Evolutionary conservation across 1,140 invertebrate genomes (phyloP).

Genomic region (Parasteatoda tepidariorum): DNA sequence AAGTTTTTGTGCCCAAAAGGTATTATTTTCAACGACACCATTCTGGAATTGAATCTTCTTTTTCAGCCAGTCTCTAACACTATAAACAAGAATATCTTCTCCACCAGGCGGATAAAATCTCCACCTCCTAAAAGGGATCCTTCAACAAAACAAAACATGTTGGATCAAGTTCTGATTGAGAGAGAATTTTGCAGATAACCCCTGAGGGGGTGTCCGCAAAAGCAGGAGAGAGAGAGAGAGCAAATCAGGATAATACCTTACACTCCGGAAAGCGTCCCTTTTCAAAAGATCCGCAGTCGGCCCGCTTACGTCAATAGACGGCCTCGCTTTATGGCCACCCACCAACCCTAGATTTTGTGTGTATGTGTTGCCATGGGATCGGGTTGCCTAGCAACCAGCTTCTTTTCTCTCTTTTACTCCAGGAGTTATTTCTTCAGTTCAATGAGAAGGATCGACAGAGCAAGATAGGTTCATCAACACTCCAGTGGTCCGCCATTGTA

Average conservation of each 20-base stretch:
- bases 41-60: too few species aligned
- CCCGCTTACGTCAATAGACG: conserved; percentile 56
- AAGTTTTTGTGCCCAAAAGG: too few species aligned
- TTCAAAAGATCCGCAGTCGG: conserved; percentile 35
- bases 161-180: too few species aligned
- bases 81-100: too few species aligned
- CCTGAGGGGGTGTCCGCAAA: conserved; percentile 31
- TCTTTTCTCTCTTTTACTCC: not conserved
- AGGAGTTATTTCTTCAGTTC: conserved; percentile 38
- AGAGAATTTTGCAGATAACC: conserved; percentile 25
- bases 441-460: conserved; percentile 48
- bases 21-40: too few species aligned
- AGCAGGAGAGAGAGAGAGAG: conserved; percentile 46
- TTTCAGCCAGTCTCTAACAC: too few species aligned
- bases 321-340: conserved; percentile 41
- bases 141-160: too few species aligned
- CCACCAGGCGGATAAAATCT: too few species aligned
- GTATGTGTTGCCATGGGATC: conserved; percentile 6
- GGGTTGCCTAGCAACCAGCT: conserved; percentile 32
- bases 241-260: conserved; percentile 59
- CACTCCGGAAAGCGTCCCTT: conserved; percentile 42
- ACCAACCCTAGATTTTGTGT: not conserved
- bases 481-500: conserved; percentile 48
- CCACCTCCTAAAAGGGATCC: too few species aligned
- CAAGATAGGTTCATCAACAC: conserved; percentile 57